A percentile compares a stretch with the other conserved stretches of the same genome.
phyloP scores from a whole-genome alignment of 64 coral and sea anemone genomes.

The Pocillopora verrucosa region DNA sequence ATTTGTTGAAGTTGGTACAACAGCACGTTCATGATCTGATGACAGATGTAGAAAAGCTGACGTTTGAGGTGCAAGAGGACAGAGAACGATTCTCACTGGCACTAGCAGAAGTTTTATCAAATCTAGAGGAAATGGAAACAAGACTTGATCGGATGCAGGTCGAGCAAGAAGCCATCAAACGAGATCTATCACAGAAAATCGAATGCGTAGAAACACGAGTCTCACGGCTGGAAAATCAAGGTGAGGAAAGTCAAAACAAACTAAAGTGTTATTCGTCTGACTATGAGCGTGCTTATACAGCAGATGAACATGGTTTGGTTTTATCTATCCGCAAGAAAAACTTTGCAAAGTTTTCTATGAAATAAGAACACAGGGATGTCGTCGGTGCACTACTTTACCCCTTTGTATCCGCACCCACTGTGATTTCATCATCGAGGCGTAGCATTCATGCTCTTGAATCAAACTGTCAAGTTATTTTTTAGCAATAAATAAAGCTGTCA shows the following conservation, averaged over 20 bases:
- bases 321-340: too few relatives aligned
- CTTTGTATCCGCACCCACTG: too few relatives aligned
- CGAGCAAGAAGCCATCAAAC: neutral
- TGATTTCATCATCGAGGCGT: too few relatives aligned
- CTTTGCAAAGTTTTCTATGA: too few relatives aligned
- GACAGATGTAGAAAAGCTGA: constrained; percentile 16
- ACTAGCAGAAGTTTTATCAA: neutral
- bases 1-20: constrained; percentile 8
- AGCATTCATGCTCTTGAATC: too few relatives aligned
- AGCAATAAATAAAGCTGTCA: too few relatives aligned
- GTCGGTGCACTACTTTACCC: too few relatives aligned
- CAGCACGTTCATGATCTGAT: constrained; percentile 11
- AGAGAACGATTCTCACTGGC: neutral
- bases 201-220: neutral
- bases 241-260: neutral
- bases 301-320: too few relatives aligned
- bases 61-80: neutral
- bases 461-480: too few relatives aligned
- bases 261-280: neutral
- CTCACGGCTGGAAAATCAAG: neutral
- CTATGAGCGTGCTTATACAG: too few relatives aligned
- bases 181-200: neutral
- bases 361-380: too few relatives aligned
- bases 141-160: neutral
- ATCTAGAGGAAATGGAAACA: constrained; percentile 10